phyloP scores from a whole-genome alignment of 2,888 invertebrate species.

The Pogonocherus hispidulus region DNA sequence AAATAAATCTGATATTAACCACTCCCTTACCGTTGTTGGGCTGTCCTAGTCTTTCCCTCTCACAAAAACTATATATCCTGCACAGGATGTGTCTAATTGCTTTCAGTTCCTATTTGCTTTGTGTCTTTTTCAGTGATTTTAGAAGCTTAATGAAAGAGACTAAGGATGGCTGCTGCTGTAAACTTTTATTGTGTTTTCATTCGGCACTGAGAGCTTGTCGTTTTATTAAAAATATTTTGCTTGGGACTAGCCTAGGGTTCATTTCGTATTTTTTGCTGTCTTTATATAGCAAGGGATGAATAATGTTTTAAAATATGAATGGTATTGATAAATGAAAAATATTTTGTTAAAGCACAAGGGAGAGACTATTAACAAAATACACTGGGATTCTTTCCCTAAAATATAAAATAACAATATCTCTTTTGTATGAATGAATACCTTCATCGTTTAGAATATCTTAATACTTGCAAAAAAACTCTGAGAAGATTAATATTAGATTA shows the following conservation, averaged over 20 bases:
- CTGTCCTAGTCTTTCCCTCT: slow-evolving; percentile 26
- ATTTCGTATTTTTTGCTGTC: not conserved
- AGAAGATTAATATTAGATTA: no score
- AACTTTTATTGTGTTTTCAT: slow-evolving; percentile 22
- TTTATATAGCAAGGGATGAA: not conserved
- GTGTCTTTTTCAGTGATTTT: slow-evolving; percentile 24
- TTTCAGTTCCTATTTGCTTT: slow-evolving; percentile 38
- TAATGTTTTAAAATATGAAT: not conserved
- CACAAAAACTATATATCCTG: slow-evolving; percentile 35
- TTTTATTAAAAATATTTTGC: slow-evolving; percentile 12
- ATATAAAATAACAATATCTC: no score
- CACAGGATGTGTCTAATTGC: slow-evolving; percentile 46
- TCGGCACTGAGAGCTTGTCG: not conserved
- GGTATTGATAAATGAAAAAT: no score
- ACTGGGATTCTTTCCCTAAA: no score
- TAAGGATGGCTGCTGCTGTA: slow-evolving; percentile 2
- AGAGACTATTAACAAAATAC: no score
- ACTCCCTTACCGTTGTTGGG: slow-evolving; percentile 30
- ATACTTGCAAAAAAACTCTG: no score
- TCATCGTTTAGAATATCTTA: no score
- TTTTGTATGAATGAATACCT: no score
- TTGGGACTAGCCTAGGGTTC: not conserved
- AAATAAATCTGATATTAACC: slow-evolving; percentile 39
- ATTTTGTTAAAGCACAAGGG: no score
- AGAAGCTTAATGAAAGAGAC: slow-evolving; percentile 25